Base-by-base conservation (phyloP, 2,113 vertebrate species). In the Noctilio leporinus region DNA sequence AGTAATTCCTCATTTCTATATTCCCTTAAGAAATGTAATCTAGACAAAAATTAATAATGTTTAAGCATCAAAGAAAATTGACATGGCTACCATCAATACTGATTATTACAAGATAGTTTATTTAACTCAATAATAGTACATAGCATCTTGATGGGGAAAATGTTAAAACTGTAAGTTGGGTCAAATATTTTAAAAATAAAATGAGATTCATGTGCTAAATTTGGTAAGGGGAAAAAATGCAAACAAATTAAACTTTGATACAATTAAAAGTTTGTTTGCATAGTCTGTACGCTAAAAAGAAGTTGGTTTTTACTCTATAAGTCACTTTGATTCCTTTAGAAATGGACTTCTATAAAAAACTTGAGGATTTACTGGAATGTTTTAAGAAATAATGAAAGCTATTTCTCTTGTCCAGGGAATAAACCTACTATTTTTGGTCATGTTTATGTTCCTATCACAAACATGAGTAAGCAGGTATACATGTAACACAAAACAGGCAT, bases 161-260 rank as follows among this genome's bases (percentile, higher is more conserved):
- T 53, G 14, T 72, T 86, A 95, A 55, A 3, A 80, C 78, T 86
- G 35, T 91, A 95, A 91, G 10, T 30, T 75, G 57, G 47, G 77
- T 51, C 65, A 93, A 86, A 85, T 85, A 76, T 51, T 94, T 72
- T 57, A 30, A 82, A 89, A 95, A 89, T 59, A 92, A 85, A 94
- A 5, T 69, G 83, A 91, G 22, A 91, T 55, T 77, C 19, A 43
- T 20, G 7, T 80, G 38, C 51, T 83, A n/a, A 84, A 4, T 84
- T 73, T 91, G 64, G 35, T 88, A 65, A 59, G 81, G 45, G 43
- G 82, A 38, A 33, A 70, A 40, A 12, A 5, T 17, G 7, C 45
- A 82, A 73, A 73, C 33, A 57, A 89, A 80, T 43, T 40, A 77
- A 94, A 69, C 24, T 83, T 43, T 87, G 67, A 89, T 82, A 95